Evolutionary conservation across 1,140 invertebrate genomes (phyloP).

Genomic region (Dolichoris vasculosae): DNA sequence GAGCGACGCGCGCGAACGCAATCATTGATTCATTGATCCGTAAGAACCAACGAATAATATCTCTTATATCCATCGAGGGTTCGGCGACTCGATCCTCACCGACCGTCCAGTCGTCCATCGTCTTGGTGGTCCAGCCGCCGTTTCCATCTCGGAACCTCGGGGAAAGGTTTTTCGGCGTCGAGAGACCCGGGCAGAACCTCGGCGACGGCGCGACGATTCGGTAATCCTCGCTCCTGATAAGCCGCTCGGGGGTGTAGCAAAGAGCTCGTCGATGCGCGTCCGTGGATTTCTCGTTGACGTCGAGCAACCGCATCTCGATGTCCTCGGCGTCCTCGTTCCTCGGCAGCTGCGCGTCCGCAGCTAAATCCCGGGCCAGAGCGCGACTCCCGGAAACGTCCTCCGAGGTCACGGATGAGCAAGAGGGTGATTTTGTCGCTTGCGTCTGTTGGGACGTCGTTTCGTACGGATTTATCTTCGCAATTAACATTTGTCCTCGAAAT

Average conservation of each 20-base stretch:
- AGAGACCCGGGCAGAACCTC: constrained; percentile 52
- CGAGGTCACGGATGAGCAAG: neutral
- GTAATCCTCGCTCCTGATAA: constrained; percentile 65
- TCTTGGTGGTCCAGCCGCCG: neutral
- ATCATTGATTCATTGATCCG: neutral
- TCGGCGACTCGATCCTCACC: neutral
- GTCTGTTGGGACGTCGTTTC: neutral
- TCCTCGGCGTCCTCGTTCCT: neutral
- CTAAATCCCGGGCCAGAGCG: neutral
- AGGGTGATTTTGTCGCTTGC: neutral
- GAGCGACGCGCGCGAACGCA: neutral
- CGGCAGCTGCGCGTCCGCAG: neutral
- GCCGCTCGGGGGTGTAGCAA: constrained; percentile 68
- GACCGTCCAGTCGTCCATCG: neutral
- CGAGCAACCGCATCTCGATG: neutral
- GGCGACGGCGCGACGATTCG: constrained; percentile 65
- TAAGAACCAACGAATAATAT: neutral
- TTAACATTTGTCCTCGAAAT: neutral
- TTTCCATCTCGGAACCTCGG: neutral
- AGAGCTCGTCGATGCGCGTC: constrained; percentile 42
- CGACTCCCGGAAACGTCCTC: neutral
- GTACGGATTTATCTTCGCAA: neutral
- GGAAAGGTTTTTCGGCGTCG: neutral
- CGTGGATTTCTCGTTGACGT: neutral
- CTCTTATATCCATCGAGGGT: neutral